A percentile compares a stretch with the other conserved stretches of the same genome.
Evolutionary conservation across 2,888 invertebrate genomes (phyloP).

Genomic region (Rhyacophila evoluta): DNA sequence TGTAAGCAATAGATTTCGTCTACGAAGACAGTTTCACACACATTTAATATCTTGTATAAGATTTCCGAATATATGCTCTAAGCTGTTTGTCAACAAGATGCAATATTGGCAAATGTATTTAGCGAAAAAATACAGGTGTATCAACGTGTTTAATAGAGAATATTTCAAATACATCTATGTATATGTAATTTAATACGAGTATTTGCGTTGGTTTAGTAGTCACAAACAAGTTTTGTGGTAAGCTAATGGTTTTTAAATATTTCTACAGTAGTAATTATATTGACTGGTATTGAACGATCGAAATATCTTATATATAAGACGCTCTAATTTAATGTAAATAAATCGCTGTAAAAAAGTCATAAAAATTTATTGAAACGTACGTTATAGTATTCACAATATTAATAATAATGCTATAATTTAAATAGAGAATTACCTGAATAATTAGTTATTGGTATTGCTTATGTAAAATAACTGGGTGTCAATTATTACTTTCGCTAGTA

Average conservation of each 20-base stretch:
- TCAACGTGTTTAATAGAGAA: background rate
- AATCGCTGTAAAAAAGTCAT: no score
- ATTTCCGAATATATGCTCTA: background rate
- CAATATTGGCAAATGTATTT: background rate
- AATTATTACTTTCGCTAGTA: no score
- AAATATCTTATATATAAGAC: no score
- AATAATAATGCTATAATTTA: no score
- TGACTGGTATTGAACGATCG: no score
- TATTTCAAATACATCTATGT: background rate
- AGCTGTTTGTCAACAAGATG: background rate
- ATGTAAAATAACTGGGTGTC: no score
- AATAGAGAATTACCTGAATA: no score
- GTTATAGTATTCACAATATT: no score
- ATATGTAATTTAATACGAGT: background rate
- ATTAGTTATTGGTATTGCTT: no score
- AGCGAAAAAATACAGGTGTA: background rate
- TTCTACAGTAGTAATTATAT: background rate
- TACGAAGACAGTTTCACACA: background rate
- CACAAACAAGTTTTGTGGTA: background rate
- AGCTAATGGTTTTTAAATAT: background rate
- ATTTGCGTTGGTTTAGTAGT: background rate
- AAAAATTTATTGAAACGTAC: no score
- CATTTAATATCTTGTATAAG: background rate
- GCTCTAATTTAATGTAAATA: no score
- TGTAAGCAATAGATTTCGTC: background rate